These are phyloP conservation scores for Coturnix japonica DNA, from an alignment of 2,113 vertebrate genomes.

Conservation along the genomic window DNA sequence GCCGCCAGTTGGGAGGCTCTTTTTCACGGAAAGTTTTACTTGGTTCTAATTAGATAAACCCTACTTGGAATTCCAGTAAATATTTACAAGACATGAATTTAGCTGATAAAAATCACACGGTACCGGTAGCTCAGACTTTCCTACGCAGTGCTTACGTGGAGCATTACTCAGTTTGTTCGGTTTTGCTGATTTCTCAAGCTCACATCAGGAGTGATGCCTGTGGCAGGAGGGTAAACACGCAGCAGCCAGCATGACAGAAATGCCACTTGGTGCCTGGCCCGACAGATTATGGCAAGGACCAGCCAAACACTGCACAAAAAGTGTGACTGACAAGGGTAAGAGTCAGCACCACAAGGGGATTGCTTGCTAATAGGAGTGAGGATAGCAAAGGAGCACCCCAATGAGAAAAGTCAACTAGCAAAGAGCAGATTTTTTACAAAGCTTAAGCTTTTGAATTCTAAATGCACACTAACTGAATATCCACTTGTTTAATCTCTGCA, in stretches of 20 bases:
- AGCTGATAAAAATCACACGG: constrained; percentile 56
- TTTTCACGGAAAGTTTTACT: constrained; percentile 43
- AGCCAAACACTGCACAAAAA: not conserved
- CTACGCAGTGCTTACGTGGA: not conserved
- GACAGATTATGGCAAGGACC: not conserved
- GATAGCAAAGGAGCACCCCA: not conserved
- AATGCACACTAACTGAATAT: not conserved
- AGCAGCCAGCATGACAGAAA: not conserved
- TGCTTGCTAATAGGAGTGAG: not conserved
- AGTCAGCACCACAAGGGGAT: accelerated
- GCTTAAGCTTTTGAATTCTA: constrained; percentile 21
- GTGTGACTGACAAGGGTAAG: not conserved
- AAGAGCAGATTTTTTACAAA: not conserved
- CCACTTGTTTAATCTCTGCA: not conserved
- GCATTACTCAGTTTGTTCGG: accelerated
- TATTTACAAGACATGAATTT: constrained; percentile 50
- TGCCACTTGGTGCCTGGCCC: not conserved
- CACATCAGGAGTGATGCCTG: not conserved
- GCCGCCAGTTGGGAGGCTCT: accelerated
- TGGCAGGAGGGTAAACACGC: not conserved
- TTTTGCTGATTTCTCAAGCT: not conserved
- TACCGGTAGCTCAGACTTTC: constrained; percentile 20
- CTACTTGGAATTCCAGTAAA: constrained; percentile 52
- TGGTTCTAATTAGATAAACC: constrained; percentile 56
- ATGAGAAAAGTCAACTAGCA: not conserved